Base-by-base conservation (phyloP, 2,888 invertebrate genomes). In the Hemaris fuciformis region DNA sequence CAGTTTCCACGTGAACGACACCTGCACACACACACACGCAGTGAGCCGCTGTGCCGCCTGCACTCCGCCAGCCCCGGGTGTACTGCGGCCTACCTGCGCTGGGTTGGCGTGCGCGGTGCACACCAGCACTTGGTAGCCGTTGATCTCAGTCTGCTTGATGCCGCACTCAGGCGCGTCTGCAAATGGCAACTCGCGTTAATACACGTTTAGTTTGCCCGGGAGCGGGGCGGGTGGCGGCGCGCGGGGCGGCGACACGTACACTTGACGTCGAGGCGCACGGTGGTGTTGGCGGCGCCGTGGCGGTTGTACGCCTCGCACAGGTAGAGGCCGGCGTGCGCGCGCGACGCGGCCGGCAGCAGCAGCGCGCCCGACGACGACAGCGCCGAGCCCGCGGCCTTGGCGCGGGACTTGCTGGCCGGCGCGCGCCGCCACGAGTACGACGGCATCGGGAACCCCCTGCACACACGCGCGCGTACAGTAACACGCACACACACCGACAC, bases 61-160 rank as follows among this genome's bases (percentile, higher is more conserved):
- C n/a, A n/a, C n/a, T n/a, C n/a, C n/a, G n/a, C n/a, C n/a, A n/a
- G n/a, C n/a, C n/a, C n/a, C n/a, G n/a, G n/a, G n/a, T 64, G 70
- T 79, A 96, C 96, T 70, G 95, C 94, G 53, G 93, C 88, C 0
- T n/a, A n/a, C n/a, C n/a, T n/a, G n/a, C n/a, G n/a, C n/a, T n/a
- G 98, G 98, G 88, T 98, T 98, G 18, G 97, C 97, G 62, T 93
- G 91, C 0, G 97, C 97, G 22, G 95, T 95, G 85, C 98, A 98
- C 42, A 96, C 94, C 60, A 98, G 90, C 61, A 96, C 95, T 81
- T 96, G 95, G 67, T 95, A 94, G 27, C 97, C 97, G 65, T 96
- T 94, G 60, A 94, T 93, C 78, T 96, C 95, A 42, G 93, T 93
- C 74, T 95, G 95, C 66, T 95, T 95, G 74, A 98, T 96, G 60